These are phyloP conservation scores for Neosalanx taihuensis DNA, from an alignment of 2,797 vertebrate species.

Conservation along the genomic window DNA sequence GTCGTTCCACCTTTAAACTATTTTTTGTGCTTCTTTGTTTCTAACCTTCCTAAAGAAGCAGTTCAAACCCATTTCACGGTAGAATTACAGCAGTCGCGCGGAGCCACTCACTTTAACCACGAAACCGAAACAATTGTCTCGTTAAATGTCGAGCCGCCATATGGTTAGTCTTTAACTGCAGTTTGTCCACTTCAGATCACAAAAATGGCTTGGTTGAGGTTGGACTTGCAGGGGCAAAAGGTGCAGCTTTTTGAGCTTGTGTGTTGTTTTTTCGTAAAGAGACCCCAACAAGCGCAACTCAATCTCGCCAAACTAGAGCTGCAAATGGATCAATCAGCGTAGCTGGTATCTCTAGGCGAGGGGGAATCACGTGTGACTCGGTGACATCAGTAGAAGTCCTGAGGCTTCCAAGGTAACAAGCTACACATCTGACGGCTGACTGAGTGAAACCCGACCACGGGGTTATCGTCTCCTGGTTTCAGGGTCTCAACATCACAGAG, in stretches of 20 bases:
- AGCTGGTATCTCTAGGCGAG: too few relatives aligned
- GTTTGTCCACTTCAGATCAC: conserved; percentile 5
- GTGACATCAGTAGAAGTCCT: too few relatives aligned
- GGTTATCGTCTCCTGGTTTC: too few relatives aligned
- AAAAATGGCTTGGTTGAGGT: conserved; percentile 5
- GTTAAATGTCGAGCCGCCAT: conserved; percentile 31
- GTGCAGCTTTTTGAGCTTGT: conserved; percentile 13
- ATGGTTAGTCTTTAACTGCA: conserved; percentile 41
- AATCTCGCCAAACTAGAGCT: background rate
- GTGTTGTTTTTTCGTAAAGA: background rate
- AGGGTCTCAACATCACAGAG: too few relatives aligned
- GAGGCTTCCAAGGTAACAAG: too few relatives aligned
- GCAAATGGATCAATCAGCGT: too few relatives aligned
- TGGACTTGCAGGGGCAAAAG: conserved; percentile 15
- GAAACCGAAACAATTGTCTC: conserved; percentile 44
- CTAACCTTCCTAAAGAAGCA: conserved; percentile 35
- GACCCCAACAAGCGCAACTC: background rate
- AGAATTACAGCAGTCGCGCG: conserved; percentile 31
- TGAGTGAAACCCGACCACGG: too few relatives aligned
- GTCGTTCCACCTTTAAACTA: conserved; percentile 3
- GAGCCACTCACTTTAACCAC: conserved; percentile 33
- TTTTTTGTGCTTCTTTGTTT: conserved; percentile 9
- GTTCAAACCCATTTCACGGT: conserved; percentile 45
- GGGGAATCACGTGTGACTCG: too few relatives aligned
- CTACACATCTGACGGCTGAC: too few relatives aligned